Base-by-base conservation (phyloP, 2,113 vertebrate species). In the Phylloscopus trochilus region DNA sequence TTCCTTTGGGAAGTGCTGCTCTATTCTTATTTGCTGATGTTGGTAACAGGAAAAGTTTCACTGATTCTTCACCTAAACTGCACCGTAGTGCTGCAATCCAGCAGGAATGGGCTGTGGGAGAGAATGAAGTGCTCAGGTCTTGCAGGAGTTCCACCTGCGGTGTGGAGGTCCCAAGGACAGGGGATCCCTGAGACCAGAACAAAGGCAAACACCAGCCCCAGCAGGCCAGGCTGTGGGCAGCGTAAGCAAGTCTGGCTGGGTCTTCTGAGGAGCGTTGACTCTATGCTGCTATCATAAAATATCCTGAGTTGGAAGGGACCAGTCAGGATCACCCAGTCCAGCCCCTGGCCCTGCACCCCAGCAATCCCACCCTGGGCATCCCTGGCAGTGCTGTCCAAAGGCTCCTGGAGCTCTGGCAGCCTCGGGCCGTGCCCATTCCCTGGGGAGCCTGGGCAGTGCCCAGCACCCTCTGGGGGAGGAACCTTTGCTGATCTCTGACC, bases 181-280 rank as follows among this genome's bases (percentile, higher is more conserved):
- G 2, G 3, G 46, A 55, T 15, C 24, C 41, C 37, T 28, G 17
- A 62, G 72, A 14, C 2, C 1, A 2, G 43, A 22, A 12, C 15
- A 13, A 77, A 69, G 59, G 13, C 43, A 46, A 68, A 10, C 11
- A 8, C 6, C 5, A 3, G 28, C 26, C 28, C 14, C 49, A 17
- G 11, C 16, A 17, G 9, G 52, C 0, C 0, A 31, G 51, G 37
- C 0, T 39, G n/a, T 14, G 33, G 11, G 11, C 19, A 26, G 13
- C 2, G 17, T 8, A 3, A 46, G 24, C 10, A 18, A 21, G 7
- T 9, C 4, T 11, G 24, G 17, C 2, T 27, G 60, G 22, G 20
- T 52, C 11, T 13, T 64, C 14, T 49, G 47, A 31, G 23, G 60
- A 53, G 31, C 16, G 3, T 7, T 62, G 39, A 2, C 5, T 79